Evolutionary conservation across 2,888 invertebrate genomes (phyloP).

Genomic region (Ochropleura leucogaster): DNA sequence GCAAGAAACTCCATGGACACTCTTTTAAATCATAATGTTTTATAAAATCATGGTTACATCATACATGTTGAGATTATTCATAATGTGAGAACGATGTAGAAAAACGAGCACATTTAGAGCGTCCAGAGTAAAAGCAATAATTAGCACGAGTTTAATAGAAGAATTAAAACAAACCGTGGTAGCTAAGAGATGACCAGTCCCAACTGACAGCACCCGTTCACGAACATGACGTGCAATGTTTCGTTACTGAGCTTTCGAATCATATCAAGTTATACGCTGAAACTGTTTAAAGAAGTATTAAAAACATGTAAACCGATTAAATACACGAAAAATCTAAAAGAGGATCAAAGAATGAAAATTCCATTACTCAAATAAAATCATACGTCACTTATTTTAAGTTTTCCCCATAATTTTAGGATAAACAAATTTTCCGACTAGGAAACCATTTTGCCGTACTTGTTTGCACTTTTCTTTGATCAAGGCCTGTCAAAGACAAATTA

Average conservation of each 20-base stretch:
- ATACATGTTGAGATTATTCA: too few species aligned
- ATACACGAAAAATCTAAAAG: neutral
- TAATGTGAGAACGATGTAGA: too few species aligned
- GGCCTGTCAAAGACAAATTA: slow-evolving; percentile 53
- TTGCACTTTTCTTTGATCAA: slow-evolving; percentile 55
- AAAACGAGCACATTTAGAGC: too few species aligned
- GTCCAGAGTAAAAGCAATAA: too few species aligned
- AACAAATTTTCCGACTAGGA: slow-evolving; percentile 23
- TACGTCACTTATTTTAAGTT: neutral
- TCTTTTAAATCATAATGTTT: too few species aligned
- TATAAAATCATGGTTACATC: too few species aligned
- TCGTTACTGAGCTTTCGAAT: neutral
- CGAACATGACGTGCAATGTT: neutral
- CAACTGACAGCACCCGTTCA: too few species aligned
- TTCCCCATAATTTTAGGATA: neutral
- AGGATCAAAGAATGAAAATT: neutral
- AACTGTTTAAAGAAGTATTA: neutral
- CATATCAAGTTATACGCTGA: too few species aligned
- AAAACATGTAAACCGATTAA: neutral
- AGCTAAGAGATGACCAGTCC: too few species aligned
- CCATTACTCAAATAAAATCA: slow-evolving; percentile 12
- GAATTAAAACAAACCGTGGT: too few species aligned
- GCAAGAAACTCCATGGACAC: too few species aligned
- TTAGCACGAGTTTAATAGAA: too few species aligned
- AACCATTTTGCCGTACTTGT: slow-evolving; percentile 36